Evolutionary conservation across 2,113 vertebrate genomes (phyloP).

Genomic region (Sitta europaea): DNA sequence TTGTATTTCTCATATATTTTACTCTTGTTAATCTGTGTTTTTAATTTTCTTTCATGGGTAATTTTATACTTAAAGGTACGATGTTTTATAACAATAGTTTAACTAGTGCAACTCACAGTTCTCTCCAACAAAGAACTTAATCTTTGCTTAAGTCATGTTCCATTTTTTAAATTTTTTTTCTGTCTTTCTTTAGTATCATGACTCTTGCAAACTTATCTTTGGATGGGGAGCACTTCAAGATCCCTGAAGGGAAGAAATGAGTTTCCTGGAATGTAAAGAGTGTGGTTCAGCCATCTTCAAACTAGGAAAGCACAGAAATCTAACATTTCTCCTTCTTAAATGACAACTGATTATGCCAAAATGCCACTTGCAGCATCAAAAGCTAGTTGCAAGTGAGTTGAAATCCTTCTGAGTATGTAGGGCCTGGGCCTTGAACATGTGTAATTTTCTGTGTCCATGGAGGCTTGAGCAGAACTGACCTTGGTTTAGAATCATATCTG

Average conservation of each 20-base stretch:
- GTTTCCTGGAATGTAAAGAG: background rate
- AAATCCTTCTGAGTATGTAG: accelerated
- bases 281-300: background rate
- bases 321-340: background rate
- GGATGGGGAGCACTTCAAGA: accelerated
- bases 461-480: background rate
- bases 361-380: background rate
- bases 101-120: background rate
- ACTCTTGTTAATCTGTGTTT: background rate
- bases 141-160: background rate
- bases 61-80: background rate
- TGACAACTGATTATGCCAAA: background rate
- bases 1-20: background rate
- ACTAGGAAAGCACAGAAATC: background rate
- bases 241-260: background rate
- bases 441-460: background rate
- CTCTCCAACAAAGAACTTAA: background rate
- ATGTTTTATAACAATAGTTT: background rate
- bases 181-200: background rate
- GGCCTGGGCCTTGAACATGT: background rate
- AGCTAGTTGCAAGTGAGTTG: background rate
- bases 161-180: background rate
- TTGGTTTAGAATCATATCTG: background rate
- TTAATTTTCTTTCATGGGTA: background rate
- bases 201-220: background rate